phyloP scores from a whole-genome alignment of 2,113 vertebrate genomes.

The Halichoerus grypus region DNA sequence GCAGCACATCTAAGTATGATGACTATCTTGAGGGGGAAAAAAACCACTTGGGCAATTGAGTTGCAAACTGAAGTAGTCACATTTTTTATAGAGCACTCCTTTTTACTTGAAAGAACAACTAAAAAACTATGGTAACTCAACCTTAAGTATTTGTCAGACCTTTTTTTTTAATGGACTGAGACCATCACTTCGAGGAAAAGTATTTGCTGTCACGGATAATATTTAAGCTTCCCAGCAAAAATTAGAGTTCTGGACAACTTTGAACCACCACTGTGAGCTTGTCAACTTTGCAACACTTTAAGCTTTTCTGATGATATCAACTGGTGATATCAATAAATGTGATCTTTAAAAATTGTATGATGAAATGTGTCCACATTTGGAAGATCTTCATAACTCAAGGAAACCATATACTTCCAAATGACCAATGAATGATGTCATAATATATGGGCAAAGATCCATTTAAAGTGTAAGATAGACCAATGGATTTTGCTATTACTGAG shows the following conservation, averaged over 20 bases:
- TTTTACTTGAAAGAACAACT: background rate
- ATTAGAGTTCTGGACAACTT: slow-evolving; percentile 32
- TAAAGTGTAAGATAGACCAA: background rate
- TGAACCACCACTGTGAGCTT: background rate
- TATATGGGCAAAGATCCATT: background rate
- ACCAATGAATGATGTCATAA: background rate
- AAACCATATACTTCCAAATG: slow-evolving; percentile 30
- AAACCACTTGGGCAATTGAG: background rate
- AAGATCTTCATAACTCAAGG: background rate
- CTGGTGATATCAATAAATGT: background rate
- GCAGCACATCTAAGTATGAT: background rate
- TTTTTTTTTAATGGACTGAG: background rate
- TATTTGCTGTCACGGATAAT: background rate
- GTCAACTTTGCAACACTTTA: background rate
- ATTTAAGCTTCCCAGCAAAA: background rate
- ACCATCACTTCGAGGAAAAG: background rate
- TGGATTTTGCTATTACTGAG: background rate
- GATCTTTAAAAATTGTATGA: background rate
- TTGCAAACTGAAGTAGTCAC: background rate
- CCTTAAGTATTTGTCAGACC: background rate
- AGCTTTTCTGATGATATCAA: background rate
- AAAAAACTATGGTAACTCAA: slow-evolving; percentile 36
- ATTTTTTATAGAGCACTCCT: background rate
- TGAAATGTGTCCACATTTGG: background rate
- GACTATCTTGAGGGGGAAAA: background rate